Conservation (phyloP, 2,888 invertebrate species). For the Diplolepis rosae region DNA sequence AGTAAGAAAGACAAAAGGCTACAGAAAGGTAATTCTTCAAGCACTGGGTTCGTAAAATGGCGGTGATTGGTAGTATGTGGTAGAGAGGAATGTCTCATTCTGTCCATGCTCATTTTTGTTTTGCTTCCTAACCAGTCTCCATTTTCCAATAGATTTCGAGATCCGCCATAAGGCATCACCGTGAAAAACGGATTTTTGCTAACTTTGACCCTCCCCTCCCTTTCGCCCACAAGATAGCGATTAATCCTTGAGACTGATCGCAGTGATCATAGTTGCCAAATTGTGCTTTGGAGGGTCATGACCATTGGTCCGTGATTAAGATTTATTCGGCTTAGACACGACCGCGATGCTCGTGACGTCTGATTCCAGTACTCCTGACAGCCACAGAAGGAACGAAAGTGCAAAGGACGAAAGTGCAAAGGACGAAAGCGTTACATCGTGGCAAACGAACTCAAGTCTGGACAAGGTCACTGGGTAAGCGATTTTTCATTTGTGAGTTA, state of each 20-base stretch:
- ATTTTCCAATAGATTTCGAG: conserved; percentile 3
- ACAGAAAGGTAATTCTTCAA: neutral
- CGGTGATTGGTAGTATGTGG: conserved; percentile 66
- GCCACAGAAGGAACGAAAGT: conserved; percentile 48
- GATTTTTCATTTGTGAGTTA: conserved; percentile 22
- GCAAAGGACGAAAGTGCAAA: conserved; percentile 32
- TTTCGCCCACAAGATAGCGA: conserved; percentile 28
- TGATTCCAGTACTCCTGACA: conserved; percentile 53
- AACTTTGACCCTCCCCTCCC: conserved; percentile 24
- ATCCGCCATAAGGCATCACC: conserved; percentile 38
- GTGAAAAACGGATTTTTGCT: conserved; percentile 31
- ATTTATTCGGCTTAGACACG: conserved; percentile 44
- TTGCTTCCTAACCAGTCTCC: conserved; percentile 22
- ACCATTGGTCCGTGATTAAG: conserved; percentile 18
- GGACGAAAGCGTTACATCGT: conserved; percentile 33
- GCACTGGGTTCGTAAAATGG: conserved; percentile 63
- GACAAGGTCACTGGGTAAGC: conserved; percentile 47
- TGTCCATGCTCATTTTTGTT: conserved; percentile 53
- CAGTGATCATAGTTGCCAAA: conserved; percentile 17
- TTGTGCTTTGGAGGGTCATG: conserved; percentile 22
- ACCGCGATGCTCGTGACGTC: conserved; percentile 64
- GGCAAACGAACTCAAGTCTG: conserved; percentile 34
- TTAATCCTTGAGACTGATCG: conserved; percentile 16
- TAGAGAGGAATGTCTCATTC: conserved; percentile 53
- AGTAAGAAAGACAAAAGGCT: neutral